Evolutionary conservation across 2,797 vertebrate genomes (phyloP).

Genomic region (Florisuga fusca): DNA sequence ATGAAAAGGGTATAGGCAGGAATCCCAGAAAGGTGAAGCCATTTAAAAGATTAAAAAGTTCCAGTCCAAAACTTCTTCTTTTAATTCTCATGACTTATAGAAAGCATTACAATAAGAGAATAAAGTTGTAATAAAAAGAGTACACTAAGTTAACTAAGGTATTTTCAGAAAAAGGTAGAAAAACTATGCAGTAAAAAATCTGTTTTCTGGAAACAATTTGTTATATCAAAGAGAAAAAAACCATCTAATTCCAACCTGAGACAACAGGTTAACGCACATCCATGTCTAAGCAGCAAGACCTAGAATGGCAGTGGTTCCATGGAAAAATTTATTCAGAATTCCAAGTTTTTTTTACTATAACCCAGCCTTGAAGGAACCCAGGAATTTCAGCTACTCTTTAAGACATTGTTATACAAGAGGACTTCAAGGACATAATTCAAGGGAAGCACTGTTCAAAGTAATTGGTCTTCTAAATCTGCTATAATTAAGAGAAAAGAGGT

Average conservation of each 20-base stretch:
- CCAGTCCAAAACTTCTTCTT: background rate
- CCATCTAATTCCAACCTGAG: background rate
- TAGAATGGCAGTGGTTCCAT: background rate
- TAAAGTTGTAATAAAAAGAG: background rate
- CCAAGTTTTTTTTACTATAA: background rate
- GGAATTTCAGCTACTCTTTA: background rate
- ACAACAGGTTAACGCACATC: background rate
- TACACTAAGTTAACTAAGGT: rapidly evolving
- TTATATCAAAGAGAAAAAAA: background rate
- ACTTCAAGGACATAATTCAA: background rate
- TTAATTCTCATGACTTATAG: background rate
- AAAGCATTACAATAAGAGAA: background rate
- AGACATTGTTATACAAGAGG: background rate
- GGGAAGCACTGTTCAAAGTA: background rate
- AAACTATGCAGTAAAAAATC: background rate
- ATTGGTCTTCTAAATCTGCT: background rate
- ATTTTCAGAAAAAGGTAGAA: background rate
- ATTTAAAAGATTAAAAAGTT: constrained; percentile 9
- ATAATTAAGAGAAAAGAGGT: background rate
- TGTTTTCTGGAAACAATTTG: background rate
- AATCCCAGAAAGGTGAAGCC: background rate
- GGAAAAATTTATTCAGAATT: background rate
- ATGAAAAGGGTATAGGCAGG: background rate
- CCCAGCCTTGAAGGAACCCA: background rate
- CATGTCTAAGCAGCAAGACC: background rate